A percentile compares a stretch with the other conserved stretches of the same genome.
Evolutionary conservation across 2,113 vertebrate species (phyloP).

Genomic region (Cinclus cinclus): DNA sequence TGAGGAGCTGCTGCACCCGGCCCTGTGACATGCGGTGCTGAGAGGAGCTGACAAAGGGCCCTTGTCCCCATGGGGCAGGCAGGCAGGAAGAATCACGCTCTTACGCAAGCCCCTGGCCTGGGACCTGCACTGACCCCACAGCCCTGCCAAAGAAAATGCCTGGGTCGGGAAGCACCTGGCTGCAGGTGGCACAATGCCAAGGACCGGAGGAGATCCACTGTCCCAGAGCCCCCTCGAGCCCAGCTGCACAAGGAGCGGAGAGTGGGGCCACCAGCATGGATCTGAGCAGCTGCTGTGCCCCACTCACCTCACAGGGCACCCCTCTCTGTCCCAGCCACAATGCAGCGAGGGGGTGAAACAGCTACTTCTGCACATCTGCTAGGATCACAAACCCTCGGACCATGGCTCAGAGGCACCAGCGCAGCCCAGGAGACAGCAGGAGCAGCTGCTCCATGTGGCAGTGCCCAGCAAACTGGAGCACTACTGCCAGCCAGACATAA

Average conservation of each 20-base stretch:
- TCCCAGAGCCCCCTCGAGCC: not conserved
- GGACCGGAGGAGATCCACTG: accelerated
- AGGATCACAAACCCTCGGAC: not conserved
- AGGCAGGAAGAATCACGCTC: not conserved
- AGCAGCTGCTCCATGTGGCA: not conserved
- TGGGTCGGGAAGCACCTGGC: not conserved
- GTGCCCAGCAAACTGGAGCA: not conserved
- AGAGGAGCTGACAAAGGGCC: conserved; percentile 32
- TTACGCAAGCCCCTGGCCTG: not conserved
- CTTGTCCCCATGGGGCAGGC: not conserved
- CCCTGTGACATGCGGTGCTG: not conserved
- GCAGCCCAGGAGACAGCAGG: not conserved
- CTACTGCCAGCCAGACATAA: not conserved
- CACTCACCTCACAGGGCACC: no score
- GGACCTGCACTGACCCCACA: accelerated
- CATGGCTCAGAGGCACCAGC: not conserved
- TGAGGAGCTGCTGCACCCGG: not conserved
- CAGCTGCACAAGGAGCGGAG: not conserved
- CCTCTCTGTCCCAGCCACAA: not conserved
- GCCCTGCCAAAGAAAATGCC: not conserved
- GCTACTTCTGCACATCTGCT: not conserved
- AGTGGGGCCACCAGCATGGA: no score
- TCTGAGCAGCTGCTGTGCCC: accelerated
- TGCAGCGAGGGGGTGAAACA: not conserved
- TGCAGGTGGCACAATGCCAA: accelerated